Evolutionary conservation across 2,113 vertebrate genomes (phyloP), one percentile per base, ranked within the genome.

Genomic region (Arenaria interpres): DNA sequence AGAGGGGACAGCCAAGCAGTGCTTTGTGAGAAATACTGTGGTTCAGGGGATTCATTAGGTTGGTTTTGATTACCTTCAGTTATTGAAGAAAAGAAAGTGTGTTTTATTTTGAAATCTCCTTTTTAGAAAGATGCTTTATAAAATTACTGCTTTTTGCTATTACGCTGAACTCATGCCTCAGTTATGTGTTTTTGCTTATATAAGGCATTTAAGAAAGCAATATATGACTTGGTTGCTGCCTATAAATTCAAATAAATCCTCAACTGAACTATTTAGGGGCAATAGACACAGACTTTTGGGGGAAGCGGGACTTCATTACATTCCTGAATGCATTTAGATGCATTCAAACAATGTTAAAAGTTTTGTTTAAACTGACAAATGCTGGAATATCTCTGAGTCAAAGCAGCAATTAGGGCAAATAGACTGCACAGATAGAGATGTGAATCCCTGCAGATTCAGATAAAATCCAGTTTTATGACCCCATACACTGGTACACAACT

Each of bases 201-300:
- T 89, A 93, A 95, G 92, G 64, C 89, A 85, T 94, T 97, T 97
- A 92, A 90, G 74, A 83, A 93, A 81, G 85, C 90, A 94, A 79
- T 97, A 89, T 86, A 81, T 83, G 86, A 87, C 85, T 92, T 84
- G 33, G 45, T 93, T 93, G 80, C 74, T 97, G 77, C 45, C 88
- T 95, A 92, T 97, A 97, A 96, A 98, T 97, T 97, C 89, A 96
- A 92, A 96, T 95, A 97, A 97, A 97, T 97, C 30, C 94, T 92
- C 93, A 81, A 0, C 56, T 87, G 89, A 93, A 96, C 93, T 95
- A 80, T 97, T 98, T 90, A 94, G 82, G 85, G 37, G 71, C 80
- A 78, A 79, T 74, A 94, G 92, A 69, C 81, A 75, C 45, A 90
- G 85, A 64, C 51, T 96, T 80, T 63, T 76, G 66, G 85, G 88